These are phyloP conservation scores for Lepeophtheirus salmonis DNA, from an alignment of 1,140 invertebrate species.

Conservation along the genomic window DNA sequence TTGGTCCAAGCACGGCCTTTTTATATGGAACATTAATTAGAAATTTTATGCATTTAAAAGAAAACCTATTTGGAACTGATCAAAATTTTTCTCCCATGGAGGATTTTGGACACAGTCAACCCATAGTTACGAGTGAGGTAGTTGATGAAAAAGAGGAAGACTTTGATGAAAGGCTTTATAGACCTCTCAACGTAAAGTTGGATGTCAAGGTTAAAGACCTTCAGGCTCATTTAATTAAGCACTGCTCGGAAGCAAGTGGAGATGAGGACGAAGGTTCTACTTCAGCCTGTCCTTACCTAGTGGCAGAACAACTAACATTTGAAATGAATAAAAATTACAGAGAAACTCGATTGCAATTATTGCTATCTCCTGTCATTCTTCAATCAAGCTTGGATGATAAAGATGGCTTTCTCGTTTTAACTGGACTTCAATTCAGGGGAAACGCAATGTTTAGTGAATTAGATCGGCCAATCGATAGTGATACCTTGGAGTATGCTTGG, in stretches of 20 bases:
- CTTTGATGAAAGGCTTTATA: conserved; percentile 58
- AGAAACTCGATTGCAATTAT: conserved; percentile 72
- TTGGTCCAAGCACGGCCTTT: conserved; percentile 30
- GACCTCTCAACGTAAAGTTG: conserved; percentile 72
- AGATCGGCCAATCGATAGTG: conserved; percentile 66
- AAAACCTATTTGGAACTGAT: conserved; percentile 90
- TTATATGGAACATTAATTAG: conserved; percentile 31
- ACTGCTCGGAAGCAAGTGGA: conserved; percentile 58
- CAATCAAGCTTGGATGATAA: background rate
- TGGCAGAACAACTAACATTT: conserved; percentile 77
- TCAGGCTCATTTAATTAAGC: conserved; percentile 75
- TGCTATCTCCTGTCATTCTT: conserved; percentile 63
- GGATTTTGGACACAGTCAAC: conserved; percentile 28
- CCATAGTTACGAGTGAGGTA: background rate
- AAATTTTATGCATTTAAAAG: conserved; percentile 35
- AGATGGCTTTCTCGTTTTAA: conserved; percentile 4
- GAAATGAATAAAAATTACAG: conserved; percentile 83
- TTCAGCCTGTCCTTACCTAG: conserved; percentile 68
- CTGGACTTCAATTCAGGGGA: conserved; percentile 45
- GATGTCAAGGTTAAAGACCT: conserved; percentile 88
- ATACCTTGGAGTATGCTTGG: conserved; percentile 94
- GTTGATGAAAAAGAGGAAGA: conserved; percentile 13
- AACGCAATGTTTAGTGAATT: conserved; percentile 93
- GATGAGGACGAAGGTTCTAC: conserved; percentile 33
- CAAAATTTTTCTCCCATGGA: conserved; percentile 84